phyloP scores from a whole-genome alignment of 2,113 vertebrate genomes.

The Rafetus swinhoei region DNA sequence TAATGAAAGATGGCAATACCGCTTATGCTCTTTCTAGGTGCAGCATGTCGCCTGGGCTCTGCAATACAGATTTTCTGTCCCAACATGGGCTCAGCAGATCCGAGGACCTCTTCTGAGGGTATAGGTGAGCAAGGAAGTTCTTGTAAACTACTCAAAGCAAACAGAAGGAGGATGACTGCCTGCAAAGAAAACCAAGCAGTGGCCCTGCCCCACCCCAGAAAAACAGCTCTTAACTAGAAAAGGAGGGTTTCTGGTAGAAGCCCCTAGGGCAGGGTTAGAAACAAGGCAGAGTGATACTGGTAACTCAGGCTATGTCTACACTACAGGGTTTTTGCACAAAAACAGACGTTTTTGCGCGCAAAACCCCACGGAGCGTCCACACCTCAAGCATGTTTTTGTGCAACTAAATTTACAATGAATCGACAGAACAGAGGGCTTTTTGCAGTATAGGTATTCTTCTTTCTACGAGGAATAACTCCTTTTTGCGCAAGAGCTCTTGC shows the following conservation, averaged over 20 bases:
- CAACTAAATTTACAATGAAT: too few species aligned
- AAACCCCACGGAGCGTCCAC: too few species aligned
- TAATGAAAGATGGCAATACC: background rate
- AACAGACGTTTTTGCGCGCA: too few species aligned
- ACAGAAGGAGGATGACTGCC: background rate
- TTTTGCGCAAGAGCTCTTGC: too few species aligned
- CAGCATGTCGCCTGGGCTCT: background rate
- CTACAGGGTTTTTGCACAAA: too few species aligned
- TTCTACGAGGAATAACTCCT: too few species aligned
- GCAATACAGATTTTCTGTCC: background rate
- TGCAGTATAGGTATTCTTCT: too few species aligned
- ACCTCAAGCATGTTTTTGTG: too few species aligned
- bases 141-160: background rate
- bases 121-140: accelerated
- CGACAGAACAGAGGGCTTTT: too few species aligned
- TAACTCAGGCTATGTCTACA: too few species aligned
- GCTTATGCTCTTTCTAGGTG: background rate
- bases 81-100: background rate
- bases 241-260: background rate
- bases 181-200: background rate
- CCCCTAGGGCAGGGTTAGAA: background rate
- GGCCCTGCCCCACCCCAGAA: background rate
- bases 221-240: background rate
- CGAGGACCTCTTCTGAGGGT: accelerated
- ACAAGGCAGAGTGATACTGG: background rate